These are phyloP conservation scores for Eumacrocentrus americanus DNA, from an alignment of 2,888 invertebrate genomes.

Conservation along the genomic window DNA sequence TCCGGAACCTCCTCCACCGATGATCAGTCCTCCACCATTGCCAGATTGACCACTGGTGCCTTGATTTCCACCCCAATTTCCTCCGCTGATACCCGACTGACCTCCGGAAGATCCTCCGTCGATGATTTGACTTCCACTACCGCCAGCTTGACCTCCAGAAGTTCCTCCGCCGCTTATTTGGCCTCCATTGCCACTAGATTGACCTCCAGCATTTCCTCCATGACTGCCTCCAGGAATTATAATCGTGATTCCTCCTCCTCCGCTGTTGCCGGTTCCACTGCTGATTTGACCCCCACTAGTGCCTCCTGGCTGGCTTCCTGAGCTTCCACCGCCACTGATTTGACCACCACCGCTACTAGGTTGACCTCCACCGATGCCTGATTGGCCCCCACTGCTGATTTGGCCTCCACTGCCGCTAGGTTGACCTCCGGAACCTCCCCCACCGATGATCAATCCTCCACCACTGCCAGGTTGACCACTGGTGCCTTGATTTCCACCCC, in stretches of 20 bases:
- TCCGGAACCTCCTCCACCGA: not conserved
- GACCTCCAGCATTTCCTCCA: not conserved
- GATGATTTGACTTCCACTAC: slow-evolving; percentile 2
- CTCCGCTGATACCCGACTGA: not conserved
- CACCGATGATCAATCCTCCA: not conserved
- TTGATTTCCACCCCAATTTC: not conserved
- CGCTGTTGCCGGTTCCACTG: not conserved
- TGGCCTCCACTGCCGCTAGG: not conserved
- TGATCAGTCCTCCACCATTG: not conserved
- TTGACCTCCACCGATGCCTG: not conserved
- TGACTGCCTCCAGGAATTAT: not conserved
- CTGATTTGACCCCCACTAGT: not conserved
- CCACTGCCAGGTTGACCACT: not conserved
- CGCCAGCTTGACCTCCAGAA: not conserved
- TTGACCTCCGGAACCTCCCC: not conserved
- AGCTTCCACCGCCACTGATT: not conserved
- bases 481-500: not conserved
- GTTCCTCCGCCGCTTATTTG: not conserved
- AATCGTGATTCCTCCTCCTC: not conserved
- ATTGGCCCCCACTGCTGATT: not conserved
- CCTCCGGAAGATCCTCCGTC: not conserved
- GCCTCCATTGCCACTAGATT: too few species aligned
- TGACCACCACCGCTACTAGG: not conserved
- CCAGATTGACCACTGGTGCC: not conserved
- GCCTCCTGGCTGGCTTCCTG: not conserved